Percentiles rank a stretch among this genome's conserved stretches.
phyloP scores from a whole-genome alignment of 2,888 invertebrate genomes.

The Lepidocyrtoides sp. region DNA sequence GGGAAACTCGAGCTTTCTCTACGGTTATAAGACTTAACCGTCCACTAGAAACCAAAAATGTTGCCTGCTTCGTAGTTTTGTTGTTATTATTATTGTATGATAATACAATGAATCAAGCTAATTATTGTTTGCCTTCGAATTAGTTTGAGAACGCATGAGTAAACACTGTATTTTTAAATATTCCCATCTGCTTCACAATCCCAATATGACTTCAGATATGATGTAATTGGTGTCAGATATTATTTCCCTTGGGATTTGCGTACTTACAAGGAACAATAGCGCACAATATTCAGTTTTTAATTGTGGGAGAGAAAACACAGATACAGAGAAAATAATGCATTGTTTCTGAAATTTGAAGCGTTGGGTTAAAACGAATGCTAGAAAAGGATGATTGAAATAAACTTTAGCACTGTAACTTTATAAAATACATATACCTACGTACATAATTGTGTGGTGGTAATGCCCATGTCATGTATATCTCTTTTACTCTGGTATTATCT shows the following conservation, averaged over 20 bases:
- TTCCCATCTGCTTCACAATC: background rate
- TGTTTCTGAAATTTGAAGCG: too few relatives aligned
- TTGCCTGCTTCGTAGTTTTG: background rate
- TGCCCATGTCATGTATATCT: too few relatives aligned
- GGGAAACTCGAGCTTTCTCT: constrained; percentile 1
- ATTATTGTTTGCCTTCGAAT: background rate
- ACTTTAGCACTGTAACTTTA: too few relatives aligned
- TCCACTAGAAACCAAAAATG: background rate
- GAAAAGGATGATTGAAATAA: too few relatives aligned
- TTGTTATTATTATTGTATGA: background rate
- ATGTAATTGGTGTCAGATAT: too few relatives aligned
- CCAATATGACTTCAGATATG: background rate
- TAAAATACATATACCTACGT: too few relatives aligned
- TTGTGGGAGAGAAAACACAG: background rate
- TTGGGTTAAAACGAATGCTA: too few relatives aligned
- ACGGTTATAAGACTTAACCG: too few relatives aligned
- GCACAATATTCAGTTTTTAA: too few relatives aligned
- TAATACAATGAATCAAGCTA: background rate
- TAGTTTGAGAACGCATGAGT: background rate
- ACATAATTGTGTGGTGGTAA: too few relatives aligned
- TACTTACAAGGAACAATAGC: too few relatives aligned
- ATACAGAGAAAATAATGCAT: background rate
- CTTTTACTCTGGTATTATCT: too few relatives aligned
- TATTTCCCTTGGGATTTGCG: background rate
- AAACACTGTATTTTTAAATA: background rate